Percentiles rank a stretch among this genome's conserved stretches.
These are phyloP conservation scores for Liopterus haemorrhoidalis DNA, from an alignment of 2,888 invertebrate genomes.

Conservation along the genomic window DNA sequence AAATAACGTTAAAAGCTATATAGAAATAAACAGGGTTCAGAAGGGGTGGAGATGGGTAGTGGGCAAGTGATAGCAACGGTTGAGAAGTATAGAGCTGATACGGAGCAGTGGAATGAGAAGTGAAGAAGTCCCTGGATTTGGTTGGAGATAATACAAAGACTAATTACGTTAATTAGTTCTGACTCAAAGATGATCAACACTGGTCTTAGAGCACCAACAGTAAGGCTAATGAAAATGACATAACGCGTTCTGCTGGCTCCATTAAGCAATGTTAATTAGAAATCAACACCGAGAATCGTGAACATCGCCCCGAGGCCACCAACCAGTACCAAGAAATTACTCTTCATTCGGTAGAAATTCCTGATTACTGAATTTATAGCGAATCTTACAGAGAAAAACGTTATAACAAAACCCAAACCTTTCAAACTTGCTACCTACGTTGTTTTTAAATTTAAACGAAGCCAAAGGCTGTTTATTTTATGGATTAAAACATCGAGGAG, in stretches of 20 bases:
- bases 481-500: slow-evolving; percentile 22
- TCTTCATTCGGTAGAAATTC: not conserved
- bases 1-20: no score
- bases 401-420: slow-evolving; percentile 23
- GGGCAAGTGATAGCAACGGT: no score
- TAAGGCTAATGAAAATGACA: slow-evolving; percentile 39
- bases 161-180: slow-evolving; percentile 23
- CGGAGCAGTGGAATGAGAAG: no score
- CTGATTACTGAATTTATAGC: not conserved
- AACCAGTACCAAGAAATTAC: not conserved
- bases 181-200: slow-evolving; percentile 22
- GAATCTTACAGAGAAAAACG: slow-evolving; percentile 11
- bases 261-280: slow-evolving; percentile 42
- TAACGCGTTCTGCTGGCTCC: slow-evolving; percentile 36
- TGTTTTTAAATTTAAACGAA: slow-evolving; percentile 23
- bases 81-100: no score
- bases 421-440: slow-evolving; percentile 21
- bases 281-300: slow-evolving; percentile 40
- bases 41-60: no score
- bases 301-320: slow-evolving; percentile 30
- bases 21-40: no score
- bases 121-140: no score
- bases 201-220: slow-evolving; percentile 31
- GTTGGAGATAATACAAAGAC: no score
- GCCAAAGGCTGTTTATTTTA: slow-evolving; percentile 19